A percentile compares a stretch with the other conserved stretches of the same genome.
Evolutionary conservation across 2,888 invertebrate species (phyloP).

Genomic region (Nomada hirtipes): DNA sequence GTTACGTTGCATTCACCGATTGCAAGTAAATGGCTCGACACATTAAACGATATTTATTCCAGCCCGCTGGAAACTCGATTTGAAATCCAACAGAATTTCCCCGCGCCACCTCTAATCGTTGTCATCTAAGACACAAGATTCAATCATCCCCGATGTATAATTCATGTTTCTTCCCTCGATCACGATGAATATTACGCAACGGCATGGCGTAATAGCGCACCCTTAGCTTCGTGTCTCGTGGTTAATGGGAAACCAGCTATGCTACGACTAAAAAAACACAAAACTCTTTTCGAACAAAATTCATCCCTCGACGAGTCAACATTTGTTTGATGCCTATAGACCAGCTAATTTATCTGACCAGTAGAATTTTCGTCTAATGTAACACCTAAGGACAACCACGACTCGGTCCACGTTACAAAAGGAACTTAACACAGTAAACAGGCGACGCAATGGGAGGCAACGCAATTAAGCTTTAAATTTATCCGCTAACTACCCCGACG

Average conservation of each 20-base stretch:
- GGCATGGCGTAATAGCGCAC: not conserved
- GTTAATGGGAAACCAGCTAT: too few relatives aligned
- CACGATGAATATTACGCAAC: not conserved
- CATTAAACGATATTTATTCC: slow-evolving; percentile 18
- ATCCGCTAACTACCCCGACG: slow-evolving; percentile 52
- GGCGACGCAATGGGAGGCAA: slow-evolving; percentile 53
- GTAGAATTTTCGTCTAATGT: slow-evolving; percentile 24
- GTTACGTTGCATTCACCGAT: not conserved
- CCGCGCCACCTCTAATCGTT: slow-evolving; percentile 8
- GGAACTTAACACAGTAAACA: slow-evolving; percentile 53
- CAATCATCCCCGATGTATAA: slow-evolving; percentile 39
- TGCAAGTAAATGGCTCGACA: not conserved
- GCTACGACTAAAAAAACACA: too few relatives aligned
- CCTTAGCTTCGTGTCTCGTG: too few relatives aligned
- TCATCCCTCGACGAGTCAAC: too few relatives aligned
- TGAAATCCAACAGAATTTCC: slow-evolving; percentile 2
- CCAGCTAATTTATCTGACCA: not conserved
- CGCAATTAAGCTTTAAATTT: slow-evolving; percentile 70
- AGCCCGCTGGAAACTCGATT: not conserved
- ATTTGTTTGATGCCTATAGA: not conserved
- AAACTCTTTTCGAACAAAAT: too few relatives aligned
- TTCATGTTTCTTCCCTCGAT: slow-evolving; percentile 9
- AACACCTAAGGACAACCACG: not conserved
- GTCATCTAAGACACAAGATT: slow-evolving; percentile 21
- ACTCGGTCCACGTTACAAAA: slow-evolving; percentile 42